Evolutionary conservation across 2,113 vertebrate genomes (phyloP), one percentile per base, ranked within the genome.

Genomic region (Drymodes brunneopygia): DNA sequence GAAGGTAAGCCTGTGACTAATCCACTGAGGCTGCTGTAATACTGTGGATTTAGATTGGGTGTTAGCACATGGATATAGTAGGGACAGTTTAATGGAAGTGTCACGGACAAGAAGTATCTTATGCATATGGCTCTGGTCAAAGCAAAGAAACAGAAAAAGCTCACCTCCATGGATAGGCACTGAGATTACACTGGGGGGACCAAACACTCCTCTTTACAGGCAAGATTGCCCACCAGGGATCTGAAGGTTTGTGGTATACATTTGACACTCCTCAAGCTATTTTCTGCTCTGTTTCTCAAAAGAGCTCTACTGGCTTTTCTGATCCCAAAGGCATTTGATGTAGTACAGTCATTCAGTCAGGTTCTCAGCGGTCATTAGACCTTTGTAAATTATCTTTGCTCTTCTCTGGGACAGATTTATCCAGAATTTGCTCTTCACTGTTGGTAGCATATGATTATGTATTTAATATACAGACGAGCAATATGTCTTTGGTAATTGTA

Each of bases 401-500:
- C 14, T 74, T 56, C 65, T 79, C 21, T 53, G 45, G 15, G 29
- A 85, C 28, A 82, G 24, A 20, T 65, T 69, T 85, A 48, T 65
- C 14, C 31, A 53, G 36, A 94, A 75, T 80, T 82, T 79, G 6
- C 6, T 60, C 33, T 75, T 94, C 77, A 67, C 18, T 91, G 47
- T 92, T 81, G 45, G 58, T 86, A 92, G 82, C 60, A 71, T 35
- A 74, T 35, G 18, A 69, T 80, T 97, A 83, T 73, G 72, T 92
- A 86, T 89, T 96, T 97, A 88, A 93, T 91, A 81, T 45, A 88
- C 14, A 72, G 74, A 92, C n/a, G 93, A 86, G 25, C 17, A 95
- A 28, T 62, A 71, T 35, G 53, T 23, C 42, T 82, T 88, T 94
- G 44, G 64, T 94, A 96, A 81, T 74, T 80, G 88, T 69, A 66